Conservation (phyloP, 2,888 invertebrate genomes). For the Lithophane leautieri region DNA sequence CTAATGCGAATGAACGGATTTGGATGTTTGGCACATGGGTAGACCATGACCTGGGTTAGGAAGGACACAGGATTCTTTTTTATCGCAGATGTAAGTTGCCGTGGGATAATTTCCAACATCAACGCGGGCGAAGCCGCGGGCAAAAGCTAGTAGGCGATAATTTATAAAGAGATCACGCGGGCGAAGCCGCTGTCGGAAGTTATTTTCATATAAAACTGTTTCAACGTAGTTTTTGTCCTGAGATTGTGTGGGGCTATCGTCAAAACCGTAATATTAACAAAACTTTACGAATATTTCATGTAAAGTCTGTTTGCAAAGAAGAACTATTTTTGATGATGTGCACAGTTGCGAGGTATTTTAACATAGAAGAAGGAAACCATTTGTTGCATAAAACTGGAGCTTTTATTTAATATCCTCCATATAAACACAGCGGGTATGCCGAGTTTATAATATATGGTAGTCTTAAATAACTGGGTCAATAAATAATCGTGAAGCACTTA, state of each 20-base stretch:
- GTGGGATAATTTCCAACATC: too few species aligned
- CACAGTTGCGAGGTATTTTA: not conserved
- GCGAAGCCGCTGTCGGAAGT: too few species aligned
- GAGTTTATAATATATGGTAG: too few species aligned
- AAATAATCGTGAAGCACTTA: conserved; percentile 38
- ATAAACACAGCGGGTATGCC: not conserved
- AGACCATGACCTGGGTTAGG: too few species aligned
- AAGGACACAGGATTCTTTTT: too few species aligned
- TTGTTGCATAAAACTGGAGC: not conserved
- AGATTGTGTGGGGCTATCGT: not conserved
- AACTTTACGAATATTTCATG: not conserved
- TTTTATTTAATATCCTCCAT: not conserved
- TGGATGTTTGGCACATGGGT: too few species aligned
- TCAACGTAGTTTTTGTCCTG: not conserved
- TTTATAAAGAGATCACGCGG: too few species aligned
- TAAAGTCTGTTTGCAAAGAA: not conserved
- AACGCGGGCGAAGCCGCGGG: too few species aligned
- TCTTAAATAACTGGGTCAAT: conserved; percentile 3
- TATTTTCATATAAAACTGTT: not conserved
- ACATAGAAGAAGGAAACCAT: not conserved
- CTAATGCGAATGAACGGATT: too few species aligned
- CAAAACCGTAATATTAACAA: not conserved
- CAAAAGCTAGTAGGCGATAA: too few species aligned
- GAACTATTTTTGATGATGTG: not conserved
- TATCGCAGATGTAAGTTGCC: too few species aligned